Evolutionary conservation across 2,888 invertebrate species (phyloP).

Genomic region (Caenorhabditis sinica): DNA sequence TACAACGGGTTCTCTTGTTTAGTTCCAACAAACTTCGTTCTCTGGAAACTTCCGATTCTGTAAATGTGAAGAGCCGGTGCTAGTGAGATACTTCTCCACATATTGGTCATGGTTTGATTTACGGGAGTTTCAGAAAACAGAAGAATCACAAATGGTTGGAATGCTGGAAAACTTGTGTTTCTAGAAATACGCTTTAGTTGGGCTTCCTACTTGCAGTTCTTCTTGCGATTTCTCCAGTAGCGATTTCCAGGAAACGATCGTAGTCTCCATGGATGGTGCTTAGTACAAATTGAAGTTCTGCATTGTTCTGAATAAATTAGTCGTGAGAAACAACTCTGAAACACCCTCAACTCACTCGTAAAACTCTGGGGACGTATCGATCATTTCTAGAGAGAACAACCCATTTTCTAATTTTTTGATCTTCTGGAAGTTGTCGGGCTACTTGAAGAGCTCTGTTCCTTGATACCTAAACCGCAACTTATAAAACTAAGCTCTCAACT

Average conservation of each 20-base stretch:
- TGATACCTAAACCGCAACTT: conserved; percentile 54
- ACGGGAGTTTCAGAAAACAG: conserved; percentile 68
- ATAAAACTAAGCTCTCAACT: too few relatives aligned
- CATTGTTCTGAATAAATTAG: conserved; percentile 53
- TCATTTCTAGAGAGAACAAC: conserved; percentile 61
- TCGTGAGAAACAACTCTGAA: neutral
- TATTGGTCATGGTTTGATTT: conserved; percentile 52
- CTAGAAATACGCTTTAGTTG: neutral
- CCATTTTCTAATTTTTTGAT: conserved; percentile 62
- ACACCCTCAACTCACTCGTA: conserved; percentile 37
- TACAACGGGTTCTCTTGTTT: neutral
- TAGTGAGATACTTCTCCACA: conserved; percentile 66
- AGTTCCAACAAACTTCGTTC: conserved; percentile 25
- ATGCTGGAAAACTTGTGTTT: conserved; percentile 33
- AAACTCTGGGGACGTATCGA: conserved; percentile 62
- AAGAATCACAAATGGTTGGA: conserved; percentile 68
- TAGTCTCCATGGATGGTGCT: conserved; percentile 65
- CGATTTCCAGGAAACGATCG: conserved; percentile 64
- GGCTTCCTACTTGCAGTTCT: conserved; percentile 51
- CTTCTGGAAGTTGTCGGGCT: conserved; percentile 59
- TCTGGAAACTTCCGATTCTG: conserved; percentile 66
- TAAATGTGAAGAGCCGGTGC: conserved; percentile 67
- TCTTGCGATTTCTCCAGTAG: conserved; percentile 61
- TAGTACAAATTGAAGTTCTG: conserved; percentile 59
- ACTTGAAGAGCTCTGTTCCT: conserved; percentile 65